Base-by-base conservation (phyloP, 2,888 invertebrate species). In the Flexamia atlantica region DNA sequence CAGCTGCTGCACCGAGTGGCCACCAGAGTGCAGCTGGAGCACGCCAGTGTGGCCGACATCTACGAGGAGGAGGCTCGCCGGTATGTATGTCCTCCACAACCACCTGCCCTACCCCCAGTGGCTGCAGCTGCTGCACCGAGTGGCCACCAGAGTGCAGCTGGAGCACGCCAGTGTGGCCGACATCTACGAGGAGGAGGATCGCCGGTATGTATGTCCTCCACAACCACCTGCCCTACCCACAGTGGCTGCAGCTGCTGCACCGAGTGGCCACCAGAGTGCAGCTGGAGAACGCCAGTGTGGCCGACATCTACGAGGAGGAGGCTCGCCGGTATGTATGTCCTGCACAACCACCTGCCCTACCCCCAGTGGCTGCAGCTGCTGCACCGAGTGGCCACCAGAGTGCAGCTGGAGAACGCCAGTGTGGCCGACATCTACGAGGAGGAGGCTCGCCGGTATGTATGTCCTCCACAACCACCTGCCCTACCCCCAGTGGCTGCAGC, bases 391-490 rank as follows among this genome's bases (percentile, higher is more conserved):
- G 40, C 50, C 25, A 25, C 28, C 28, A 46, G 76, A 50, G 46
- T n/a, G 23, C 42, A 50, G 36, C 12, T 20, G 1, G 76, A 76
- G 23, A 17, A 23, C 12, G 0, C 23, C 25, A 36, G 40, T 25
- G 23, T 76, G 1, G n/a, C 46, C 4, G 50, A 36, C 28, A 76
- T 76, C 23, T 76, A 36, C 46, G n/a, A 50, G 25, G 14, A 46
- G 25, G 76, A 76, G 50, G 50, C 50, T 23, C 30, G 25, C 10
- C 20, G 68, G 68, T 68, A n/a, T n/a, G n/a, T n/a, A n/a, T n/a
- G n/a, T n/a, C n/a, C n/a, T n/a, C n/a, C 74, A 74, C 25, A 74
- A 74, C 46, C 74, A 74, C 30, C 20, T 2, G 40, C 74, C 74
- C 1, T 20, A 74, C 23, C 30, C 14, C 10, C 74, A 20, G 3